Percentiles rank a stretch among this genome's conserved stretches.
phyloP scores from a whole-genome alignment of 2,797 vertebrate genomes.

The Falco cherrug region DNA sequence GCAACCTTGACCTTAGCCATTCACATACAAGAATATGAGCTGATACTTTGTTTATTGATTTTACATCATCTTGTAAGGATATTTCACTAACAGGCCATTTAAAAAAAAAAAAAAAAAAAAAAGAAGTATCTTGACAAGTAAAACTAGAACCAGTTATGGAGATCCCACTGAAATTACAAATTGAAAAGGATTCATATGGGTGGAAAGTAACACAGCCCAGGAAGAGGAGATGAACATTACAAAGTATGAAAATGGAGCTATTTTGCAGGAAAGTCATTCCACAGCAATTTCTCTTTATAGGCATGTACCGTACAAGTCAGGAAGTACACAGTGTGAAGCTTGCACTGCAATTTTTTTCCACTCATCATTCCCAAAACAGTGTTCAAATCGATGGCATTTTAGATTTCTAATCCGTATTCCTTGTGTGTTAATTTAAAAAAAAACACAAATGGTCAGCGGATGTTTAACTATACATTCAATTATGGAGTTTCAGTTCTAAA shows the following conservation, averaged over 20 bases:
- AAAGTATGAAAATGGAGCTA: slow-evolving; percentile 15
- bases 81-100: background rate
- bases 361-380: background rate
- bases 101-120: background rate
- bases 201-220: slow-evolving; percentile 2
- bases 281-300: slow-evolving; percentile 49
- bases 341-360: background rate
- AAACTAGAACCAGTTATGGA: background rate
- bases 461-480: background rate
- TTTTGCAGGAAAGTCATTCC: slow-evolving; percentile 45
- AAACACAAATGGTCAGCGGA: background rate
- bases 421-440: background rate
- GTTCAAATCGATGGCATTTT: background rate
- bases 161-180: background rate
- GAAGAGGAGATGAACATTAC: slow-evolving; percentile 8
- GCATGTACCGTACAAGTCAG: background rate
- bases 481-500: background rate
- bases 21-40: background rate
- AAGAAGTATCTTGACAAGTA: background rate
- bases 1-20: background rate
- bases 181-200: background rate
- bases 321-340: slow-evolving; percentile 31
- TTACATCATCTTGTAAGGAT: background rate
- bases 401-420: background rate
- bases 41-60: background rate